Conservation (phyloP, 2,888 invertebrate species). For the Drosophila aldrichi region DNA sequence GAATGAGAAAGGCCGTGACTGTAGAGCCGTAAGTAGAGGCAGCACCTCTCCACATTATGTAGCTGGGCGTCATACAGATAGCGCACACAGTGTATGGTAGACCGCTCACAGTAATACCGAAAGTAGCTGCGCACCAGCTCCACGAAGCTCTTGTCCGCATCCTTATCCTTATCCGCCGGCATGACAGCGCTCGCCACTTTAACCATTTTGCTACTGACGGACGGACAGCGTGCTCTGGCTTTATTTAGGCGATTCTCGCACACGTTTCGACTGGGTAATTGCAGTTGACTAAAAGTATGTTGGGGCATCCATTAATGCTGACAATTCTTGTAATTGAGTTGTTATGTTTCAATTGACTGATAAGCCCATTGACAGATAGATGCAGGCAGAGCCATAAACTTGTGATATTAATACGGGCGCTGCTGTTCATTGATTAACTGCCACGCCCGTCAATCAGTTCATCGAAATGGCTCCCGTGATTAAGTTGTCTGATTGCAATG, state of each 20-base stretch:
- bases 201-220: slow-evolving; percentile 42
- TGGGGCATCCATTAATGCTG: slow-evolving; percentile 54
- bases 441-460: slow-evolving; percentile 51
- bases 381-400: slow-evolving; percentile 24
- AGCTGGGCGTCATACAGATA: slow-evolving; percentile 80
- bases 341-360: slow-evolving; percentile 63
- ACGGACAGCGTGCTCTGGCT: not conserved
- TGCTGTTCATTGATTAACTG: slow-evolving; percentile 62
- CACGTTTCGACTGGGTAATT: slow-evolving; percentile 34
- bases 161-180: not conserved
- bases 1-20: no score
- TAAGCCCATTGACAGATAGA: slow-evolving; percentile 45
- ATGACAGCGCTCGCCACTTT: slow-evolving; percentile 4
- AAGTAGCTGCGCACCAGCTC: slow-evolving; percentile 71
- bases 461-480: slow-evolving; percentile 49
- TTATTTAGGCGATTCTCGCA: slow-evolving; percentile 28
- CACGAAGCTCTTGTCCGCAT: slow-evolving; percentile 44
- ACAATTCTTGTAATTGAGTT: slow-evolving; percentile 65
- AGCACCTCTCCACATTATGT: slow-evolving; percentile 79
- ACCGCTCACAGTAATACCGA: slow-evolving; percentile 80
- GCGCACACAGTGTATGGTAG: slow-evolving; percentile 83
- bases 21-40: not conserved
- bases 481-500: slow-evolving; percentile 25
- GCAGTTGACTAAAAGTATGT: slow-evolving; percentile 5
- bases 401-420: slow-evolving; percentile 32